phyloP scores from a whole-genome alignment of 2,888 invertebrate species.

The Tetranychus truncatus region DNA sequence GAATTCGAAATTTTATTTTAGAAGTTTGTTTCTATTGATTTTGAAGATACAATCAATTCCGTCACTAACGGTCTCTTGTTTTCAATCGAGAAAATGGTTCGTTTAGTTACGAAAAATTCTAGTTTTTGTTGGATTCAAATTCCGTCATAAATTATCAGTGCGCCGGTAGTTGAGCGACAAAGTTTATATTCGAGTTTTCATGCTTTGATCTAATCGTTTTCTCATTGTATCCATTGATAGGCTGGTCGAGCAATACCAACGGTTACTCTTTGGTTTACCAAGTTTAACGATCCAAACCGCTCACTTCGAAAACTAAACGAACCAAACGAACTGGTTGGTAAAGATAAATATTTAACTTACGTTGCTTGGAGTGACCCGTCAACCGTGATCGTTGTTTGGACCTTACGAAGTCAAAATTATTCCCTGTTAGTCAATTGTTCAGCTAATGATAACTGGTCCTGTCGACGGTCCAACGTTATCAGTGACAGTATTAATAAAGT shows the following conservation, averaged over 20 bases:
- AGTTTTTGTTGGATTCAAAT: too few species aligned
- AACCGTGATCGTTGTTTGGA: constrained; percentile 19
- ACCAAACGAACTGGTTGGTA: neutral
- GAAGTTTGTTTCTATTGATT: too few species aligned
- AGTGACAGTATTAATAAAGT: constrained; percentile 8
- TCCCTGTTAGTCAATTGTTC: constrained; percentile 17
- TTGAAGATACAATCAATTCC: too few species aligned
- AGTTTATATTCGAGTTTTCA: too few species aligned
- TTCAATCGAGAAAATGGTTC: too few species aligned
- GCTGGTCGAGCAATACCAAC: constrained; percentile 3
- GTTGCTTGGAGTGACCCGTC: constrained; percentile 18
- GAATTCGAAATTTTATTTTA: too few species aligned
- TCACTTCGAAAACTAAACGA: neutral
- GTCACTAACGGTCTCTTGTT: too few species aligned
- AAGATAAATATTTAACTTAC: constrained; percentile 18
- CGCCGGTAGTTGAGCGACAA: too few species aligned
- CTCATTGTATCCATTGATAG: neutral
- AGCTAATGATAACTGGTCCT: constrained; percentile 16
- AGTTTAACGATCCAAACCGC: neutral
- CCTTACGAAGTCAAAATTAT: constrained; percentile 17
- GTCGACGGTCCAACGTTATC: constrained; percentile 14
- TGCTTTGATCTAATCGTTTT: neutral
- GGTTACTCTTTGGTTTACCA: constrained; percentile 1
- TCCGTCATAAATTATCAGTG: too few species aligned
- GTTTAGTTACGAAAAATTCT: too few species aligned